Base-by-base conservation (phyloP, 1,140 invertebrate species). In the Macrocentrus cingulum region DNA sequence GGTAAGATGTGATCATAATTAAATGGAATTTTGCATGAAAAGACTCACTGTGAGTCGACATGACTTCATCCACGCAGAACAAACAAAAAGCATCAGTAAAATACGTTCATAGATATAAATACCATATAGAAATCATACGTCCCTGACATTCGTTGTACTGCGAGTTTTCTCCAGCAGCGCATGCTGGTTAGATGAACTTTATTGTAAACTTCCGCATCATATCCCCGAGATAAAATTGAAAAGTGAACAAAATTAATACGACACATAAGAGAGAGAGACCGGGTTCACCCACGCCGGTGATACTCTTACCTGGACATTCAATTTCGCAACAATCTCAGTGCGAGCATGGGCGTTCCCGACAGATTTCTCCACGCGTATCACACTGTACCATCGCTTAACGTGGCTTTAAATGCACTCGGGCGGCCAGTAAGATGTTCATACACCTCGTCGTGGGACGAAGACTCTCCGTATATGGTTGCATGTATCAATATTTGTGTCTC, bases 401-500 rank as follows among this genome's bases (percentile, higher is more conserved):
- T 50, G 7, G 16, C 44, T 54, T 44, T 41, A 23, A 11, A 25
- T 13, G 20, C 5, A 11, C 22, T 25, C 23, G n/a, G 20, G 25
- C 41, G 23, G 20, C 2, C 9, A 16, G 20, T 42, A 39, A 7
- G 36, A 39, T 44, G 16, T 54, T 42, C 18, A 54, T 55, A 36
- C 25, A 48, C 52, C 11, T 29, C 11, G 25, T 58, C 74, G 74
- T 75, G 69, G 73, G 73, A 72, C 69, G 23, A 68, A 42, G 68
- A 57, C 62, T 70, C 64, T 64, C 74, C 69, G 71, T 74, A 75
- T 76, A 75, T 69, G 73, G 74, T 45, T 18, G 53, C 54, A 18
- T 11, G 1, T 23, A 13, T 23, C 22, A 20, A 41, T 22, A 22
- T 42, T 16, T 46, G 7, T 46, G 16, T 46, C 22, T 49, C 22